A percentile compares a stretch with the other conserved stretches of the same genome.
Evolutionary conservation across 2,797 vertebrate genomes (phyloP).

Genomic region (Poecilia wingei): DNA sequence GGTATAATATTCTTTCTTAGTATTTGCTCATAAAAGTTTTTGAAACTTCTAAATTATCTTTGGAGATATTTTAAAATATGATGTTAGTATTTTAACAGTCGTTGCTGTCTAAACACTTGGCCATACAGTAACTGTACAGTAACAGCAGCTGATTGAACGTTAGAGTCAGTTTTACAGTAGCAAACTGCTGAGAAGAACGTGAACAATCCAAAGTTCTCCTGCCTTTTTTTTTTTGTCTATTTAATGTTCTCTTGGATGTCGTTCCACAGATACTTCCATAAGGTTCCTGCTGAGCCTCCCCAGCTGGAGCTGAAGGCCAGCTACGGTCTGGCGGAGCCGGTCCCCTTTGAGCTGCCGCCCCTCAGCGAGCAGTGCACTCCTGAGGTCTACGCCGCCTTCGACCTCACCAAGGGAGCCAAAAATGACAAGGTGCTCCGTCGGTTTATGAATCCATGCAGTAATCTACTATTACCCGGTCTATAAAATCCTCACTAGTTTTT

Average conservation of each 20-base stretch:
- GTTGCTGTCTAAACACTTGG: background rate
- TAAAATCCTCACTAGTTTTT: background rate
- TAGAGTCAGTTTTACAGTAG: no score
- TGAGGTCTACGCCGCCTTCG: conserved; percentile 90
- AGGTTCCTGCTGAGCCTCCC: conserved; percentile 91
- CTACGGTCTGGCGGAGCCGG: conserved; percentile 93
- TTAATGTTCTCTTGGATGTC: background rate
- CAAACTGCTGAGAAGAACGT: background rate
- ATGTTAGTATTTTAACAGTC: no score
- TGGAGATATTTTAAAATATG: background rate
- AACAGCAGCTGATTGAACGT: background rate
- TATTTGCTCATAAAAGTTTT: background rate
- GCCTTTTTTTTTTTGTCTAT: background rate
- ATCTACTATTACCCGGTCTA: background rate
- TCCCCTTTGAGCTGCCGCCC: conserved; percentile 88
- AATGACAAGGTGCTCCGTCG: conserved; percentile 86
- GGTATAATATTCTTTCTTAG: no score
- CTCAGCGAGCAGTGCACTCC: conserved; percentile 86
- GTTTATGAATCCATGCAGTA: background rate
- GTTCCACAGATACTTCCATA: conserved; percentile 92
- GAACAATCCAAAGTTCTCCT: background rate
- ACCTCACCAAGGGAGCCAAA: conserved; percentile 93
- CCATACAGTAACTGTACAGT: background rate
- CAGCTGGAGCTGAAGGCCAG: conserved; percentile 95
- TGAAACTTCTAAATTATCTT: background rate